phyloP scores from a whole-genome alignment of 1,140 invertebrate genomes.

The Sitophilus oryzae region DNA sequence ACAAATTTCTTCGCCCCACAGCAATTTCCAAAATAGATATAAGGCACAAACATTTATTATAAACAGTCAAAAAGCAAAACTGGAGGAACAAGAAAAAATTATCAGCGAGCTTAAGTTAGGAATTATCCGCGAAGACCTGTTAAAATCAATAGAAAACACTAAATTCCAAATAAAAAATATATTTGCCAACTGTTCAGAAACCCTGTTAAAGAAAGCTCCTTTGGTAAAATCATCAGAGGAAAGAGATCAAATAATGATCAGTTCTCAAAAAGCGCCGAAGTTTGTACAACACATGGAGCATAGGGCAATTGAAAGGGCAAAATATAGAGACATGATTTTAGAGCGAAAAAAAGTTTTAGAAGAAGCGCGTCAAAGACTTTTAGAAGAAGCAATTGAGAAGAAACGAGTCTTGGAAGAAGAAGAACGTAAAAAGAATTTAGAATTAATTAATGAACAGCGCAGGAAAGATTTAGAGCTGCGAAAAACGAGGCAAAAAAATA shows the following conservation, averaged over 20 bases:
- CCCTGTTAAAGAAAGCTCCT: conserved; percentile 38
- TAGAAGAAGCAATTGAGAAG: conserved; percentile 47
- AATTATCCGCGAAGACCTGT: conserved; percentile 54
- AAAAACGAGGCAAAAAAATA: conserved; percentile 49
- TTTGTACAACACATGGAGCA: conserved; percentile 59
- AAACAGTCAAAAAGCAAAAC: conserved; percentile 54
- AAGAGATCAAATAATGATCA: conserved; percentile 47
- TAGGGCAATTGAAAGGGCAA: conserved; percentile 53
- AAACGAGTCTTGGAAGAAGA: conserved; percentile 53
- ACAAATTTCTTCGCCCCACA: no score
- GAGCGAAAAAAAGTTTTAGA: conserved; percentile 55
- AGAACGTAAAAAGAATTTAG: conserved; percentile 52
- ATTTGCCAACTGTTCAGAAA: conserved; percentile 51
- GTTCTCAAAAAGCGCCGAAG: conserved; percentile 49
- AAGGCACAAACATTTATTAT: conserved; percentile 60
- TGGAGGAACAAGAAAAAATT: conserved; percentile 56
- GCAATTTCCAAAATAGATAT: conserved; percentile 43
- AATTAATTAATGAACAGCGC: conserved; percentile 53
- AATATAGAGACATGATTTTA: conserved; percentile 54
- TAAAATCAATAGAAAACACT: conserved; percentile 50
- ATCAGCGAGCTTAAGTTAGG: conserved; percentile 59
- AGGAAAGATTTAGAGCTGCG: conserved; percentile 54
- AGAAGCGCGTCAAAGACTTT: conserved; percentile 51
- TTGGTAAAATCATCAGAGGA: conserved; percentile 45
- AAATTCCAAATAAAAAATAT: conserved; percentile 53